These are phyloP conservation scores for Anarrhichthys ocellatus DNA, from an alignment of 2,113 vertebrate genomes.

Conservation along the genomic window DNA sequence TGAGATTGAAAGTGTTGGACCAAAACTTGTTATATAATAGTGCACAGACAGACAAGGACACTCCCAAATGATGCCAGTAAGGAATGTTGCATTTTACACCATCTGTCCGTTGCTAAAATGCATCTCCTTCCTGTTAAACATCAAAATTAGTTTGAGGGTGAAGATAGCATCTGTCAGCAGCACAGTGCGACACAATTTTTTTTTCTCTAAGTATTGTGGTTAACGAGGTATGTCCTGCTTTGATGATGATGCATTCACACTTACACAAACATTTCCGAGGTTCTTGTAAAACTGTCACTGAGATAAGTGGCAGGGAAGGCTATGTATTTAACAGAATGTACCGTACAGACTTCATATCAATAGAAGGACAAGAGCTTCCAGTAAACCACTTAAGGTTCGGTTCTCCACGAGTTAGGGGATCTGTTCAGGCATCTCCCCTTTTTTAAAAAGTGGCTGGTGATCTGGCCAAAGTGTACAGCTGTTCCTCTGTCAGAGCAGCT, in stretches of 20 bases:
- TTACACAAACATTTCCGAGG: slow-evolving; percentile 43
- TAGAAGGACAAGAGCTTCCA: slow-evolving; percentile 38
- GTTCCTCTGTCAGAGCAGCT: slow-evolving; percentile 48
- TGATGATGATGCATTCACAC: slow-evolving; percentile 59
- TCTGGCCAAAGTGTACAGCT: slow-evolving; percentile 59
- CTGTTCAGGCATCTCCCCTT: slow-evolving; percentile 32
- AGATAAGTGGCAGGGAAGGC: slow-evolving; percentile 27
- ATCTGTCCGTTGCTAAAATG: slow-evolving; percentile 50
- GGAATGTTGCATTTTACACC: slow-evolving; percentile 46
- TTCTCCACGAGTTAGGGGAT: slow-evolving; percentile 40
- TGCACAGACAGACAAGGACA: slow-evolving; percentile 34
- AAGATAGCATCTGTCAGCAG: slow-evolving; percentile 59
- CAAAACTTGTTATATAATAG: slow-evolving; percentile 32
- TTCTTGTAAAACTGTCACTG: slow-evolving; percentile 38
- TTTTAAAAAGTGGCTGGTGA: slow-evolving; percentile 23
- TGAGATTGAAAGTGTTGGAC: neutral
- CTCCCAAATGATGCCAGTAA: slow-evolving; percentile 32
- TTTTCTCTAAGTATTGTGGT: slow-evolving; percentile 44
- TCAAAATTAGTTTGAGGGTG: slow-evolving; percentile 48
- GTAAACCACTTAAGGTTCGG: slow-evolving; percentile 46
- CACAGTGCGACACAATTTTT: slow-evolving; percentile 11
- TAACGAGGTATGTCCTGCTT: slow-evolving; percentile 70
- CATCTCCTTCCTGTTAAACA: slow-evolving; percentile 65
- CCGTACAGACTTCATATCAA: slow-evolving; percentile 12
- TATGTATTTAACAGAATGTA: slow-evolving; percentile 11